Evolutionary conservation across 2,113 vertebrate species (phyloP), one percentile per base, ranked within the genome.

Genomic region (Engystomops pustulosus): DNA sequence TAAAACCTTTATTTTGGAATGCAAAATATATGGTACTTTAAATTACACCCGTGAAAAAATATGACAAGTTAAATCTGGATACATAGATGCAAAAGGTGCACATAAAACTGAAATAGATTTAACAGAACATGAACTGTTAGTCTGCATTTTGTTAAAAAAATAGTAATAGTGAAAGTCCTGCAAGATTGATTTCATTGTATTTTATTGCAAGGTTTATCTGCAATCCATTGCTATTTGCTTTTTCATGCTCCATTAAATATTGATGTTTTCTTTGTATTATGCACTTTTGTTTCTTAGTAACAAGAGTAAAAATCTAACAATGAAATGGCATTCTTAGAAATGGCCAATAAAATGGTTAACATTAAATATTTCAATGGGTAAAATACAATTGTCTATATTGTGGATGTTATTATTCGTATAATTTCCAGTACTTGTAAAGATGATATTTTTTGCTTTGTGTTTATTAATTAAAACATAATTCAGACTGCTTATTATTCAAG

Each of bases 211-310:
- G 70, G 12, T 47, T 72, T 72, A 72, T 47, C 70, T 47, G 38
- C 23, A 72, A 72, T 72, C n/a, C 44, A 27, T 47, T 72, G 44
- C 12, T 45, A 27, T 72, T 72, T 72, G n/a, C 41, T 72, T 72
- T 72, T 25, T 23, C 30, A 34, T 18, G 17, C 15, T 76, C 45
- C 47, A 76, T 53, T 76, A 53, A 76, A 76, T 53, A 76, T 53
- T 53, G 72, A 53, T 53, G 47, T 76, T 76, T 76, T 53, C 49
- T 76, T 76, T 30, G 27, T 76, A 27, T 53, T 34, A 53, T 76
- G 8, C 17, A 32, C 30, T 53, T 18, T 36, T 76, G 14, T 20
- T 76, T 30, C 47, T 53, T 18, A 53, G 34, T 53, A 36, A 14
- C 10, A 51, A 51, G 25, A 53, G 18, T 47, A 53, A 34, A n/a